Evolutionary conservation across 2,888 invertebrate genomes (phyloP).

Genomic region (Lasioglossum morio): DNA sequence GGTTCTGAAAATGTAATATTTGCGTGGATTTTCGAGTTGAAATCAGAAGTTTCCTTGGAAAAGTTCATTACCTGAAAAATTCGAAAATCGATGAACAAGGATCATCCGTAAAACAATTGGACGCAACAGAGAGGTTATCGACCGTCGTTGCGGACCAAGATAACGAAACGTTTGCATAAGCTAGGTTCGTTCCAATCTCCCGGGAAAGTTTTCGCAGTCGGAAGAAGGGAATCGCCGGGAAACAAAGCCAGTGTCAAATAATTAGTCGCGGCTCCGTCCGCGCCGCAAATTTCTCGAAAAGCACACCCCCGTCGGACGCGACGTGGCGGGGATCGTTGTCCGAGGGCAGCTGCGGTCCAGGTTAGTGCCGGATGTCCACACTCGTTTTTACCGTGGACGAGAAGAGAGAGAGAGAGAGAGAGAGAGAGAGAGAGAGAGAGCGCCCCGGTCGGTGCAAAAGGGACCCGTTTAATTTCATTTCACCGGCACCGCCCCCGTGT

Average conservation of each 20-base stretch:
- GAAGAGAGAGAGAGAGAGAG: conserved; percentile 55
- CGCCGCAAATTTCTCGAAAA: conserved; percentile 14
- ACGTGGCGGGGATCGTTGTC: conserved; percentile 3
- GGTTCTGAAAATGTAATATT: not conserved
- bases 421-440: conserved; percentile 55
- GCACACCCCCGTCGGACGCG: conserved; percentile 10
- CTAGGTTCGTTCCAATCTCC: not conserved
- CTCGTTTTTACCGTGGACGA: conserved; percentile 75
- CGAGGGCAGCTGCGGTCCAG: conserved; percentile 23
- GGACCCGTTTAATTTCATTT: conserved; percentile 77
- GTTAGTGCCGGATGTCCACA: conserved; percentile 75
- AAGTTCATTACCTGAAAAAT: not conserved
- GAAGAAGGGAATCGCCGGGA: not conserved
- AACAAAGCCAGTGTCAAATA: conserved; percentile 2
- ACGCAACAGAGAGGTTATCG: not conserved
- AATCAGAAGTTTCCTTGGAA: not conserved
- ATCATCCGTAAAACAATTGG: not conserved
- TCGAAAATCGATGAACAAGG: not conserved
- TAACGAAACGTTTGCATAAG: not conserved
- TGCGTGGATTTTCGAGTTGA: not conserved
- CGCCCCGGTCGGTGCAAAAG: conserved; percentile 68
- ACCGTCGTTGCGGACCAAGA: not conserved
- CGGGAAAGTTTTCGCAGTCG: not conserved
- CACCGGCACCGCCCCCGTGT: conserved; percentile 69
- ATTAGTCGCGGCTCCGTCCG: conserved; percentile 3